Evolutionary conservation across 2,888 invertebrate species (phyloP), one percentile per base, ranked within the genome.

Genomic region (Trachelus tabidus): DNA sequence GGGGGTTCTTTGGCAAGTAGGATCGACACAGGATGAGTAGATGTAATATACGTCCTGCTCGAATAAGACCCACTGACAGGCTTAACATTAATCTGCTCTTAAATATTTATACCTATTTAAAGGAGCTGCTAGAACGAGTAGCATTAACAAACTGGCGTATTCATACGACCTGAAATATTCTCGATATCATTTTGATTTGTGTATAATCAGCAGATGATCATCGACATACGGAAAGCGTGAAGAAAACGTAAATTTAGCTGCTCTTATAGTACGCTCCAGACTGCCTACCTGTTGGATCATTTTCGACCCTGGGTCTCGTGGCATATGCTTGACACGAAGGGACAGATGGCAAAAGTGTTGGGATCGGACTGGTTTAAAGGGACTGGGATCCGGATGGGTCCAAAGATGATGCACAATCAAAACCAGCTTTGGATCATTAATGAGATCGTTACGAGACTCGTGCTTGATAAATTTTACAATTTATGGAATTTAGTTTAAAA

Each of bases 141-240:
- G 9, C 9, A 23, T 23, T 23, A 56, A 56, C 23, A 56, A 56
- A 56, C 23, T 23, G 56, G 23, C 23, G 56, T 56, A 56, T 23
- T 23, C 23, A 9, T 23, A 23, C 1, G 23, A 56, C 0, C 0
- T 56, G 23, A 15, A 9, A 23, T 9, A 75, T 77, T 31, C 80
- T 84, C 84, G 86, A 87, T 86, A 87, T 86, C 87, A 87, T 88
- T 87, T 86, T 86, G 89, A 89, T 88, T 89, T 85, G 84, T 82
- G 79, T 81, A 80, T 85, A 86, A 86, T 87, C 83, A 89, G 87
- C 89, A 89, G 89, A 87, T 89, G 89, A 89, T 79, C 81, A 77
- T 73, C 86, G 85, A 89, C 90, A 90, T 89, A 88, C 90, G 89
- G 90, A 83, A 80, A 89, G 89, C 90, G 89, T 83, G 83, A 77